These are phyloP conservation scores for Lucilia cuprina DNA, from an alignment of 1,140 invertebrate genomes.

Conservation along the genomic window DNA sequence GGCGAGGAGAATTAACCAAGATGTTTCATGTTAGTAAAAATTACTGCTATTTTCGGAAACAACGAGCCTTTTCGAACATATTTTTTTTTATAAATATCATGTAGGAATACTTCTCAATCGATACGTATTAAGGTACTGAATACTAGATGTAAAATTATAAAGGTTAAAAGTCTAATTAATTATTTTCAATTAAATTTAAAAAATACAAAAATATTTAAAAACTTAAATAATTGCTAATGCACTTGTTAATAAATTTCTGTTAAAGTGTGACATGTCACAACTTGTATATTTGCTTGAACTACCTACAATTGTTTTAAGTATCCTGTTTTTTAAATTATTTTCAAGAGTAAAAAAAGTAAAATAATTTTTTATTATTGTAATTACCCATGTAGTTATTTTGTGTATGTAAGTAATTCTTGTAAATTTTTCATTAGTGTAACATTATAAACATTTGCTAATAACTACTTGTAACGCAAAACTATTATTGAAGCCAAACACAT, in stretches of 20 bases:
- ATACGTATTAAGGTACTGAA: too few relatives aligned
- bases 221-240: not conserved
- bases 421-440: conserved; percentile 30
- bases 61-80: too few relatives aligned
- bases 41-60: too few relatives aligned
- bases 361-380: not conserved
- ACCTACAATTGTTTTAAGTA: not conserved
- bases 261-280: conserved; percentile 25
- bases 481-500: not conserved
- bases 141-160: too few relatives aligned
- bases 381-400: not conserved
- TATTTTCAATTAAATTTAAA: not conserved
- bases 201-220: not conserved
- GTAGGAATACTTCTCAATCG: too few relatives aligned
- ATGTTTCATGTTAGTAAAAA: too few relatives aligned
- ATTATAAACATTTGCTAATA: conserved; percentile 25
- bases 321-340: not conserved
- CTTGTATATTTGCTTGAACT: not conserved
- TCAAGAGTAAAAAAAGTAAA: not conserved
- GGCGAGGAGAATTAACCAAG: too few relatives aligned
- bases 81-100: too few relatives aligned
- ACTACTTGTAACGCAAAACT: conserved; percentile 18
- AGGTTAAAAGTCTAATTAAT: too few relatives aligned
- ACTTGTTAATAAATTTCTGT: conserved; percentile 15
- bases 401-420: conserved; percentile 12